Percentiles rank a stretch among this genome's conserved stretches.
phyloP scores from a whole-genome alignment of 2,113 vertebrate genomes.

The Pyrgilauda ruficollis region DNA sequence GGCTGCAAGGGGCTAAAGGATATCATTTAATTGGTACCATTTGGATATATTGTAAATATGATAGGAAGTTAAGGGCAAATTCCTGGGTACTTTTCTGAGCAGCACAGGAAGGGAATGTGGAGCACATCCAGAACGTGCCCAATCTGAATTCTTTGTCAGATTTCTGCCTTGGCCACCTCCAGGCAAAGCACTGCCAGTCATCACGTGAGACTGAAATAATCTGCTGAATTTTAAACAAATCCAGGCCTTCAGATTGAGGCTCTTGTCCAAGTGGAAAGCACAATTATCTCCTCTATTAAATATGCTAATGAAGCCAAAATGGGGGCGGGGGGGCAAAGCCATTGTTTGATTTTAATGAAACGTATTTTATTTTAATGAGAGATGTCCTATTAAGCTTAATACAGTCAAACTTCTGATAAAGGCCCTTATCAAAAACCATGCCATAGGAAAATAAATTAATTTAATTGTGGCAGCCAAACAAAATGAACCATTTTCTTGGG shows the following conservation, averaged over 20 bases:
- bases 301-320: conserved; percentile 39
- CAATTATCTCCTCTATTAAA: conserved; percentile 46
- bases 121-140: background rate
- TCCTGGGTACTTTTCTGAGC: background rate
- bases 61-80: background rate
- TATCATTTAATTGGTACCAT: background rate
- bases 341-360: conserved; percentile 53
- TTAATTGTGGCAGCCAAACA: conserved; percentile 42
- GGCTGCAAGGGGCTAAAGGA: background rate
- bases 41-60: background rate
- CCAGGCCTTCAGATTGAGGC: background rate
- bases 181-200: accelerated
- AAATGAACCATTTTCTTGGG: conserved; percentile 14
- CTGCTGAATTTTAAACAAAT: conserved; percentile 13
- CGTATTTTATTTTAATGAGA: conserved; percentile 18
- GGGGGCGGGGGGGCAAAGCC: background rate
- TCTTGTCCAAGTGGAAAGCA: background rate
- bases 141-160: background rate
- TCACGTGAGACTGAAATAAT: background rate
- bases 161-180: background rate
- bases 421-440: conserved; percentile 49
- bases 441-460: conserved; percentile 58
- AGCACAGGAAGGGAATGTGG: background rate
- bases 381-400: conserved; percentile 14
- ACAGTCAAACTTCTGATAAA: conserved; percentile 58